Evolutionary conservation across 2,113 vertebrate genomes (phyloP).

Genomic region (Lathamus discolor): DNA sequence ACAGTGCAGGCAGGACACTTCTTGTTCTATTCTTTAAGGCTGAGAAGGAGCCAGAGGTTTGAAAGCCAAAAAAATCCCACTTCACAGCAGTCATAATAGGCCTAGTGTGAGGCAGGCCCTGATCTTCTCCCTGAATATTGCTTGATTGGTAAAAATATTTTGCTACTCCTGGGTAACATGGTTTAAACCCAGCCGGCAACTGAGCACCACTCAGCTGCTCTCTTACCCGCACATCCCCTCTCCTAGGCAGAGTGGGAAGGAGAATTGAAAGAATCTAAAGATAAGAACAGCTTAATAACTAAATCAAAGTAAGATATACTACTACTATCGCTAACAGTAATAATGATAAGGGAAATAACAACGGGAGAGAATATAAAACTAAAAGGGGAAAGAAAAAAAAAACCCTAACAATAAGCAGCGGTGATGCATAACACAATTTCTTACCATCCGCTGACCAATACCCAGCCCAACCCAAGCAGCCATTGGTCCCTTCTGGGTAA

Average conservation of each 20-base stretch:
- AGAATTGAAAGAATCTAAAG: background rate
- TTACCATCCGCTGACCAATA: background rate
- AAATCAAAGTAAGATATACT: background rate
- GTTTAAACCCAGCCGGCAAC: background rate
- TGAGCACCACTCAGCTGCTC: background rate
- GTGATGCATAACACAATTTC: background rate
- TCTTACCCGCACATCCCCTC: background rate
- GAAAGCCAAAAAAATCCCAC: background rate
- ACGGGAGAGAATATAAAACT: background rate
- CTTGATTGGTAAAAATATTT: background rate
- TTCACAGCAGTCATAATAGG: background rate
- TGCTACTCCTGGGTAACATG: background rate
- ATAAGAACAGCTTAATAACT: background rate
- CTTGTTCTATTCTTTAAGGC: background rate
- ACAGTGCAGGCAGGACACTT: background rate
- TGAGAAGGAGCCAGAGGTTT: background rate
- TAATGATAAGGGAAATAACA: background rate
- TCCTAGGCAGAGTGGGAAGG: background rate
- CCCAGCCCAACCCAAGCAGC: background rate
- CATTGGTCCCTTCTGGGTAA: background rate
- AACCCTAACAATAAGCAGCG: background rate
- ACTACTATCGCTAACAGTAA: background rate
- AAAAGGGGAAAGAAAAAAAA: background rate
- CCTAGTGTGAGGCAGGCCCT: background rate
- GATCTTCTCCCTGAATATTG: background rate